Base-by-base conservation (phyloP, 2,113 vertebrate species). In the Lagenorhynchus albirostris region DNA sequence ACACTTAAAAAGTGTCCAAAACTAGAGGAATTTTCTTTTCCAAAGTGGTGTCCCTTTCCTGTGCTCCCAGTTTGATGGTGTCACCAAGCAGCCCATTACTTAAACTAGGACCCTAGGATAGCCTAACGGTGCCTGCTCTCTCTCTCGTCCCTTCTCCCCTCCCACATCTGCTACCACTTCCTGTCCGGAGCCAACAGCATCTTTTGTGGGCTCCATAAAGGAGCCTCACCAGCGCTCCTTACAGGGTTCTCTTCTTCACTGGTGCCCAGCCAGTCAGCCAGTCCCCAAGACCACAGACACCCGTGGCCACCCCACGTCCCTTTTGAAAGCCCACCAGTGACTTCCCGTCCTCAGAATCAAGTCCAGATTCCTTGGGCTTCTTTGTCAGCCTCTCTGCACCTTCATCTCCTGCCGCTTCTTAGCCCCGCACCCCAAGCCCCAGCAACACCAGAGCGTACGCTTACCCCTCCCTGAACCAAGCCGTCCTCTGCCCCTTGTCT, bases 171-270 rank as follows among this genome's bases (percentile, higher is more conserved):
- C 13, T 20, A 5, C 63, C 50, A 14, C 5, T 47, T 70, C 33
- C 74, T 80, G 7, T 58, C 58, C 4, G 2, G 20, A 47, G 29
- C 60, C 29, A 89, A 2, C 38, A 53, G 31, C 7, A 0, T 23
- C n/a, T 31, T 62, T 58, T 14, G 13, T 44, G 4, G 23, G 3
- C 36, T 79, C 12, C 2, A 1, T 3, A 2, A 2, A 25, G 71
- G 38, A 70, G 13, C n/a, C 55, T 63, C 58, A 31, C 2, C 2
- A 31, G 36, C 33, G 1, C 29, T 70, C 36, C 4, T 12, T 18
- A 8, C 1, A 0, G 44, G 15, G n/a, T 6, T 10, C 0, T 0
- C 33, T 1, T 1, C 47, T 12, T 38, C 12, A 7, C 60, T 11
- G 29, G 11, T 36, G 18, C 21, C 53, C 11, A 6, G 36, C 53